Evolutionary conservation across 1,140 invertebrate species (phyloP), one percentile per base, ranked within the genome.

Genomic region (Heliconius hewitsoni): DNA sequence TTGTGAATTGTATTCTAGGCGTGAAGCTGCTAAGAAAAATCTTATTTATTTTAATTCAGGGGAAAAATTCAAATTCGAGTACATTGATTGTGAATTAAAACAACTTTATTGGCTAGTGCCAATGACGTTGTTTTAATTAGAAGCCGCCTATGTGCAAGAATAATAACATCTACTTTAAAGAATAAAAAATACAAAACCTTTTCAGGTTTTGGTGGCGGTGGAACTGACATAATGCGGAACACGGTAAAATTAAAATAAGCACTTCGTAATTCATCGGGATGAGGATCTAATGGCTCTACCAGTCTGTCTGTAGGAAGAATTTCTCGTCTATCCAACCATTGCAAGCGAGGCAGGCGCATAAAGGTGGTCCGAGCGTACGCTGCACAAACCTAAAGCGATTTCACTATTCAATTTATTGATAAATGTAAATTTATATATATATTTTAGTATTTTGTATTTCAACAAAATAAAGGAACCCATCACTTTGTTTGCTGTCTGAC

Each of bases 201-300:
- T 74, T 94, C 93, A 9, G 86, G 78, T 77, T 93, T 92, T 1
- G 93, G 93, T 2, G 94, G 94, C 74, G 89, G 85, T n/a, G 89
- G 88, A 8, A 82, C 87, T 18, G 90, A 89, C 87, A 95, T 93
- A n/a, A 95, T 84, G 57, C 94, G 82, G 55, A 91, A 88, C 11
- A 94, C 84, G 18, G 89, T 91, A 72, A 95, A 94, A 71, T 87
- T 82, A 73, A 95, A 94, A 76, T 89, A 91, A 1, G 90, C 84
- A 8, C 91, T 89, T 5, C 91, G 87, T 42, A 94, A 84, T 66
- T 93, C 92, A 82, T 94, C 91, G 0, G 93, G 86, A 42, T 92
- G 90, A 8, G 85, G 85, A 55, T 93, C 90, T n/a, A 89, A 86
- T 8, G 82, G 71, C 16, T 90, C 86, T 9, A 75, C 18, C 1